Conservation (phyloP, 2,888 invertebrate species). For the Harmothoe impar region DNA sequence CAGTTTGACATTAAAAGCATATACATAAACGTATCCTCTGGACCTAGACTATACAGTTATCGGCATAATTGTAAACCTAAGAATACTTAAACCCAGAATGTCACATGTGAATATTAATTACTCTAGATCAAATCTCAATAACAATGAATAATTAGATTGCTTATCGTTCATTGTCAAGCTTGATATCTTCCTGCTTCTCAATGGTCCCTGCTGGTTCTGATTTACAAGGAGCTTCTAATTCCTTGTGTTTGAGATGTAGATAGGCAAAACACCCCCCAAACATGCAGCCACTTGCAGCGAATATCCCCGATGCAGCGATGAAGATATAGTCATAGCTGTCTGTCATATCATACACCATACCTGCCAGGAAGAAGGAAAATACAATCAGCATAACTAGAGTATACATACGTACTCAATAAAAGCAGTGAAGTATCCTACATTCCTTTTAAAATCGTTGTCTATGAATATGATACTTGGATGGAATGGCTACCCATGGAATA, state of each 20-base stretch:
- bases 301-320: neutral
- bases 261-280: neutral
- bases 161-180: no score
- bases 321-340: conserved; percentile 9
- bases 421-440: no score
- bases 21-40: no score
- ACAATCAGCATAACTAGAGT: neutral
- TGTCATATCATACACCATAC: neutral
- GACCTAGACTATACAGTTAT: no score
- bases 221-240: neutral
- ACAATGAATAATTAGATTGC: no score
- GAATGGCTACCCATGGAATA: neutral
- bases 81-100: no score
- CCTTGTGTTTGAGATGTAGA: neutral
- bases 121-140: no score
- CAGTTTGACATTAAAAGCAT: no score
- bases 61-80: no score
- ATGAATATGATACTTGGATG: neutral
- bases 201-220: no score
- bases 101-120: no score
- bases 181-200: no score
- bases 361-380: neutral
- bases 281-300: neutral
- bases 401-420: neutral
- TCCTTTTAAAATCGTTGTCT: neutral